phyloP scores from a whole-genome alignment of 2,113 vertebrate species.

The Callorhinus ursinus region DNA sequence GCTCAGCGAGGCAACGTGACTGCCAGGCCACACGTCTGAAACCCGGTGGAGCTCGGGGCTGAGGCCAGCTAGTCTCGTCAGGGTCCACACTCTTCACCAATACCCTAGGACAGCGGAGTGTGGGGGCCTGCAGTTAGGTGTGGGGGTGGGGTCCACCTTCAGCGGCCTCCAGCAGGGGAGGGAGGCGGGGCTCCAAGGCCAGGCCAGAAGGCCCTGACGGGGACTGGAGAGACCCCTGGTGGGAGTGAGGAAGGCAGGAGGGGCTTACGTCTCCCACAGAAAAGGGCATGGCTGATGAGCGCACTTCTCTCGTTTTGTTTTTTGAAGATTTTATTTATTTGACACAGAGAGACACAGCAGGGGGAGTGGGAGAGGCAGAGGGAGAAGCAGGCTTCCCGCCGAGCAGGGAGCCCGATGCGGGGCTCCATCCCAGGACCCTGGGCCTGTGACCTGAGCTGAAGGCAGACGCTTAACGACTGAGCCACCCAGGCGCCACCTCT shows the following conservation, averaged over 20 bases:
- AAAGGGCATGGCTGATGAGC: fast-evolving
- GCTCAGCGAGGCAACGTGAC: fast-evolving
- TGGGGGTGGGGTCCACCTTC: too few species aligned
- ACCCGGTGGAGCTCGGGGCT: fast-evolving
- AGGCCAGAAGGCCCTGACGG: neutral
- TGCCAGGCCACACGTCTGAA: neutral
- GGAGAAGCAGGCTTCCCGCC: too few species aligned
- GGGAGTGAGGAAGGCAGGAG: neutral
- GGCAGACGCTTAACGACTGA: too few species aligned
- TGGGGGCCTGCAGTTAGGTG: neutral
- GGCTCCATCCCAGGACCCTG: too few species aligned
- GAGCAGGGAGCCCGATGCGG: too few species aligned
- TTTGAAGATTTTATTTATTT: too few species aligned
- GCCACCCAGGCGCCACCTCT: neutral
- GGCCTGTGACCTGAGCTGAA: too few species aligned
- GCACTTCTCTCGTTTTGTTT: too few species aligned
- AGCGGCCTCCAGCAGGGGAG: neutral
- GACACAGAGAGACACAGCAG: too few species aligned
- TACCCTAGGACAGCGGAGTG: fast-evolving
- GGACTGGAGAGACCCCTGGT: too few species aligned
- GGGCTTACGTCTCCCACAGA: fast-evolving
- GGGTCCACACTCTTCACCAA: too few species aligned
- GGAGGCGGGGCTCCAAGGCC: neutral
- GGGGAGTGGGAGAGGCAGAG: too few species aligned
- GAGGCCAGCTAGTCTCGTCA: fast-evolving